Base-by-base conservation (phyloP, 1,140 invertebrate genomes). In the Hyles vespertilio region DNA sequence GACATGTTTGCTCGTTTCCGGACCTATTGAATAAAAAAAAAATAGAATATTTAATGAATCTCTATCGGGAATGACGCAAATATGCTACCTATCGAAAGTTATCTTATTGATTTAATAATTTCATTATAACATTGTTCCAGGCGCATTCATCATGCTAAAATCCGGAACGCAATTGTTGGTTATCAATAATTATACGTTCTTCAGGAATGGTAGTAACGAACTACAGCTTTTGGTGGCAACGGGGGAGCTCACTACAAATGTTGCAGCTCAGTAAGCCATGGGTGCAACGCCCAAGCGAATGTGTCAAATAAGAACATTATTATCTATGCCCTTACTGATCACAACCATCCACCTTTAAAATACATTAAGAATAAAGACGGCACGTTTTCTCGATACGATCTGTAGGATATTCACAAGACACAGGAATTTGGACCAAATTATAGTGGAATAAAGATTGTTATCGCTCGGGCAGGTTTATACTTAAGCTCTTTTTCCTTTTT, bases 211-310 rank as follows among this genome's bases (percentile, higher is more conserved):
- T 3, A 12, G 2, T 0, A 61, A 0, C 32, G 63, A 2, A 43
- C 62, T n/a, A n/a, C n/a, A n/a, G n/a, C n/a, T 22, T 22, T 22
- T 22, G 22, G 22, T 22, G 22, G 22, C 22, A 22, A 22, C 6
- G 70, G 70, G 10, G 72, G 78, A 0, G 53, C 12, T 6, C 61
- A 77, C 5, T 83, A 75, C 55, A 65, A 56, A 0, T 83, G 80
- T 33, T 77, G 76, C 9, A 65, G 65, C 32, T 11, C 11, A 0
- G 5, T 45, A 5, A 66, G 60, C 8, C 65, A 56, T 32, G 49
- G 33, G 3, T 81, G 77, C 44, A 79, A 71, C 50, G 73, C 77
- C 0, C 66, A 68, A 49, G 51, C 72, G 0, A 70, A 72, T n/a
- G 60, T 79, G 3, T 59, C 47, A 5, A 59, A 51, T 2, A 33